Conservation (phyloP, 2,888 invertebrate species). For the Cephus pulcher region DNA sequence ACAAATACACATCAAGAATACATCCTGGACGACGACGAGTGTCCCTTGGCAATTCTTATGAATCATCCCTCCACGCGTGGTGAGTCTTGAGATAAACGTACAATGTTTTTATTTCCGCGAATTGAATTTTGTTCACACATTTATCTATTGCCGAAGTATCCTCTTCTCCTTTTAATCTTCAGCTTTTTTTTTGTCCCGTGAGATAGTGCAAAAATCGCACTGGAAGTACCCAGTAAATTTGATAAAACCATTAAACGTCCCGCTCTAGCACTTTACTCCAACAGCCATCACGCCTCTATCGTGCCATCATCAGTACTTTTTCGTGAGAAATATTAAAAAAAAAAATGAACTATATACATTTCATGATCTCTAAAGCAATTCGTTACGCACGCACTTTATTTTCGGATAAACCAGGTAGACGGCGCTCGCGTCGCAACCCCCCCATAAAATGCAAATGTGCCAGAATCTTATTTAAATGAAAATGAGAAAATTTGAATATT, state of each 20-base stretch:
- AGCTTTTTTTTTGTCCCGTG: not conserved
- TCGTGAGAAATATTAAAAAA: not conserved
- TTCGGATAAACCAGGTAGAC: not conserved
- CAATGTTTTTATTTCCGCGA: not conserved
- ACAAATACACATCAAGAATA: conserved; percentile 83
- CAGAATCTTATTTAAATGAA: not conserved
- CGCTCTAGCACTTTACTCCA: not conserved
- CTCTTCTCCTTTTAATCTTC: not conserved
- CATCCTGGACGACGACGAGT: conserved; percentile 96
- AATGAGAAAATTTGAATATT: not conserved
- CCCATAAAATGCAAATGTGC: not conserved
- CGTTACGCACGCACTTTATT: not conserved
- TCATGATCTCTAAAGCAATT: not conserved
- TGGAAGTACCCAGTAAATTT: not conserved
- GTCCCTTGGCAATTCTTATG: conserved; percentile 94
- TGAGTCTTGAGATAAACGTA: conserved; percentile 69
- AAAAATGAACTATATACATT: not conserved
- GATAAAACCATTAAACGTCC: not conserved
- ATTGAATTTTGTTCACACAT: not conserved
- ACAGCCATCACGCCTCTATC: not conserved
- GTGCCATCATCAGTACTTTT: not conserved
- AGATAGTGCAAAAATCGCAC: not conserved
- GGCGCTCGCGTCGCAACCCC: not conserved
- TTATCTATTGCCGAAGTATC: not conserved
- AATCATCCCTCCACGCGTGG: conserved; percentile 88